Conservation (phyloP, 2,797 vertebrate genomes). For the Dicrostonyx torquatus region DNA sequence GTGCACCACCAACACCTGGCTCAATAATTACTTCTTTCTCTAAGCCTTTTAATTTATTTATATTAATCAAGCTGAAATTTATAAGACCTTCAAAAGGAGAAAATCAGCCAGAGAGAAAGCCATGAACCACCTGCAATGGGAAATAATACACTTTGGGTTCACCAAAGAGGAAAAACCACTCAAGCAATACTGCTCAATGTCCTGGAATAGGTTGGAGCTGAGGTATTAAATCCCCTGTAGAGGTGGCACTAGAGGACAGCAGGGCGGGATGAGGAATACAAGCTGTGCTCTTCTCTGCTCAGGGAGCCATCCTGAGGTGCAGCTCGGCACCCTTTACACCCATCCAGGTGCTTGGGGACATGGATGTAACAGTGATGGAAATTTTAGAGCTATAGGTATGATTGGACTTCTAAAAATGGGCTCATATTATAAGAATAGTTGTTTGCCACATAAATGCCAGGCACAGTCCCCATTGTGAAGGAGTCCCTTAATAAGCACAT, state of each 20-base stretch:
- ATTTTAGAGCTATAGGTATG: not conserved
- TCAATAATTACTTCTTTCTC: not conserved
- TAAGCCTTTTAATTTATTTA: constrained; percentile 23
- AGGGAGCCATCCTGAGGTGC: not conserved
- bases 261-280: not conserved
- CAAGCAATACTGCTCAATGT: not conserved
- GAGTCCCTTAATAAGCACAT: not conserved
- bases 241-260: not conserved
- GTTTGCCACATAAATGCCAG: not conserved
- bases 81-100: constrained; percentile 3
- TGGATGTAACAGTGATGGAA: not conserved
- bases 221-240: not conserved
- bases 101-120: not conserved
- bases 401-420: constrained; percentile 4
- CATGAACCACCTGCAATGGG: not conserved
- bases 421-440: not conserved
- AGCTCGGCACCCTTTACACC: not conserved
- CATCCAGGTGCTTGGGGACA: not conserved
- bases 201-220: not conserved
- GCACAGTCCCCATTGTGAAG: not conserved
- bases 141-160: not conserved
- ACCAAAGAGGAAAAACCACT: not conserved
- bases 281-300: not conserved
- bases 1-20: no score
- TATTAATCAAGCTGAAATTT: not conserved